phyloP scores from a whole-genome alignment of 2,888 invertebrate genomes.

The Eupithecia subumbrata region DNA sequence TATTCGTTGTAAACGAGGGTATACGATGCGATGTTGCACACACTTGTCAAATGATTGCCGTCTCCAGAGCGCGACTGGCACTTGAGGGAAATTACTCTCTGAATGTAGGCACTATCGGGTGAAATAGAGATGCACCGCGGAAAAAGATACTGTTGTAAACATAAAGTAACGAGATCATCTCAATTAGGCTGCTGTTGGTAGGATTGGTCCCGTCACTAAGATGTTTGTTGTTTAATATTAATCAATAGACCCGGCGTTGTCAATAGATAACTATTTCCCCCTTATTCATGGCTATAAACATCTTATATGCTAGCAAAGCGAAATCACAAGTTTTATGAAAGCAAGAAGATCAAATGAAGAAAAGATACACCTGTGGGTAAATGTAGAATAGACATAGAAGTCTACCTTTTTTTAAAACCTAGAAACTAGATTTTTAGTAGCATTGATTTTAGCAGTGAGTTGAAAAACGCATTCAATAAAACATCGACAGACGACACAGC shows the following conservation, averaged over 20 bases:
- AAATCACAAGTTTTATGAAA: background rate
- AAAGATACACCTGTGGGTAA: background rate
- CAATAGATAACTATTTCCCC: too few relatives aligned
- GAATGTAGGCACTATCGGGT: conserved; percentile 45
- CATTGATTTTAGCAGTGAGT: background rate
- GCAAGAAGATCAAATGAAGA: background rate
- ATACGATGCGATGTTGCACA: conserved; percentile 53
- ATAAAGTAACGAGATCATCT: background rate
- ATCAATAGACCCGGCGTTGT: too few relatives aligned
- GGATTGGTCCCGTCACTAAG: background rate
- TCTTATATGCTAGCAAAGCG: background rate
- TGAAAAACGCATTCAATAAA: background rate
- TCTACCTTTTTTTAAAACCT: too few relatives aligned
- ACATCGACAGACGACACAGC: conserved; percentile 5
- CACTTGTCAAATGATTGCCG: conserved; percentile 66
- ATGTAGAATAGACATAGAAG: background rate
- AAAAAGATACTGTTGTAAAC: background rate
- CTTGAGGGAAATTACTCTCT: conserved; percentile 77
- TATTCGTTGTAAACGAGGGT: conserved; percentile 36
- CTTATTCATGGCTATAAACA: background rate
- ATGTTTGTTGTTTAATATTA: background rate
- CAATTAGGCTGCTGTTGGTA: background rate
- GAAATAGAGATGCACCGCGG: conserved; percentile 28
- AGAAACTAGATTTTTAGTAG: background rate
- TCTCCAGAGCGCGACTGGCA: conserved; percentile 60